Conservation (phyloP, 2,113 vertebrate species). For the Eubucco bourcierii region DNA sequence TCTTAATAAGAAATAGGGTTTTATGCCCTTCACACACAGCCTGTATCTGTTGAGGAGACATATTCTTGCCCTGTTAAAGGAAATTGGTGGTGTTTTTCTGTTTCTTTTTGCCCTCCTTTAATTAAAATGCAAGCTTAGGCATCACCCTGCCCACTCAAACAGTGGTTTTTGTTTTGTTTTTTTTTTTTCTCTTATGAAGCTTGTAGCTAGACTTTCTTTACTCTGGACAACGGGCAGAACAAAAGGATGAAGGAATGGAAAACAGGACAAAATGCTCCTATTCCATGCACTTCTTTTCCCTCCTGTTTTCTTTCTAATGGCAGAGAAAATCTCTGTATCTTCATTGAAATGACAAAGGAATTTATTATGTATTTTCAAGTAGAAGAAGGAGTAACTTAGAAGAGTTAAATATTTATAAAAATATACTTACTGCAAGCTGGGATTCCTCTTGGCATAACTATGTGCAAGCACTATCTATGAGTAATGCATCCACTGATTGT, state of each 20-base stretch:
- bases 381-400: background rate
- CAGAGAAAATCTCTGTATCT: background rate
- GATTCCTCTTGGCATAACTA: background rate
- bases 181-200: background rate
- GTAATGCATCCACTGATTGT: background rate
- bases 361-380: background rate
- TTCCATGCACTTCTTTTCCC: background rate
- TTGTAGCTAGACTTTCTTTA: background rate
- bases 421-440: background rate
- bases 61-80: background rate
- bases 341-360: background rate
- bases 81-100: background rate
- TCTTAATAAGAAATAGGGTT: constrained; percentile 22
- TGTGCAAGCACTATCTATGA: background rate
- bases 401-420: background rate
- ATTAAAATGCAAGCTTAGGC: background rate
- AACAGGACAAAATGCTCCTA: background rate
- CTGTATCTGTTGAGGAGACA: background rate
- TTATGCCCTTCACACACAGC: background rate
- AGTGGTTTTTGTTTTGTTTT: no score
- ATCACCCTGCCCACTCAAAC: background rate
- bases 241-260: background rate
- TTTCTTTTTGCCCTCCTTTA: background rate
- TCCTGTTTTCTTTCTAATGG: background rate
- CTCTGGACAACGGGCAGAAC: background rate